Evolutionary conservation across 2,113 vertebrate genomes (phyloP), one percentile per base, ranked within the genome.

Genomic region (Okapia johnstoni): DNA sequence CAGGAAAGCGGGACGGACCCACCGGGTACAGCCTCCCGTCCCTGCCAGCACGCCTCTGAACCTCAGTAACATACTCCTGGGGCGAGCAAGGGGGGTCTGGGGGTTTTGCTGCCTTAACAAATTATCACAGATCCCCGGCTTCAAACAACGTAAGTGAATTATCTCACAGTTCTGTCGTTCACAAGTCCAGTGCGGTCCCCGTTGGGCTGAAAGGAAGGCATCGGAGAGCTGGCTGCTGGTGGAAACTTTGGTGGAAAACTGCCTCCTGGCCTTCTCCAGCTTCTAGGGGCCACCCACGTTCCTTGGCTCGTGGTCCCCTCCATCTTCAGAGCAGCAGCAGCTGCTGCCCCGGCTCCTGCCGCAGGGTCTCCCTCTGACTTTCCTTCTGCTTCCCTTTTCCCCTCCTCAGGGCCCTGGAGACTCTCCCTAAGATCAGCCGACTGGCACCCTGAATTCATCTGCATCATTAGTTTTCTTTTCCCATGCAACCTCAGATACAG

Each of bases 201-300:
- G 0, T 2, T 14, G 28, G n/a, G 25, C 58, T 25, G 7, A 1
- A 15, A 5, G 3, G 40, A 9, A 17, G 55, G 54, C 0, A 0
- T 2, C 0, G 0, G 12, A 2, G 11, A 3, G 15, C 25, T 1
- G 26, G 17, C n/a, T 55, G 25, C 61, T 12, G 19, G 30, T 2
- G 23, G 5, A 6, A 50, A 28, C 28, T 4, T 14, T 1, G 7
- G 25, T 17, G 23, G 4, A 1, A 10, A 40, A 3, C 30, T 10
- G 12, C 8, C 19, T 60, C 9, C 40, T 2, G 13, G 36, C 21
- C 55, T 6, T 43, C 28, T 36, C 30, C 19, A 19, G n/a, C 40
- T 11, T 2, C 30, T 52, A 4, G 5, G 25, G 79, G 11, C 17
- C 2, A 0, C 63, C 73, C 21, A 7, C 7, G 0, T 7, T 43